Percentiles rank a stretch among this genome's conserved stretches.
These are phyloP conservation scores for Acleris holmiana DNA, from an alignment of 2,888 invertebrate genomes.

Conservation along the genomic window DNA sequence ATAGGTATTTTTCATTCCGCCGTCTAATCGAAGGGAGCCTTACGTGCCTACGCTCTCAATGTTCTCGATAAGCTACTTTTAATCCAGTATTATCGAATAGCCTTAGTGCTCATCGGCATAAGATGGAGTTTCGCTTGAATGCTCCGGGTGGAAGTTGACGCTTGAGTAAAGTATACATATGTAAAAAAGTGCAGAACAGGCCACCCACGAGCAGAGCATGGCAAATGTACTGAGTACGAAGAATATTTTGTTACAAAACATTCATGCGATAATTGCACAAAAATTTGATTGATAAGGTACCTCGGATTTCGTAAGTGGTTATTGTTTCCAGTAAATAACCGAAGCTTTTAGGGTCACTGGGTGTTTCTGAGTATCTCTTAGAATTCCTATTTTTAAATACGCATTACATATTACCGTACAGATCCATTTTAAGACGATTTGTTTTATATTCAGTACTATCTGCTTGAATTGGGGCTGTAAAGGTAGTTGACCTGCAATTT, in stretches of 20 bases:
- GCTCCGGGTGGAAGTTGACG: conserved; percentile 65
- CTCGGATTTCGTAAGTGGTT: background rate
- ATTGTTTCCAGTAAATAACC: background rate
- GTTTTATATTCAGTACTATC: too few relatives aligned
- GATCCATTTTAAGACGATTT: too few relatives aligned
- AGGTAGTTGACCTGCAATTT: too few relatives aligned
- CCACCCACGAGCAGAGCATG: conserved; percentile 69
- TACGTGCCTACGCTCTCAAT: conserved; percentile 58
- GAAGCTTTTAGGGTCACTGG: background rate
- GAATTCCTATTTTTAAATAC: too few relatives aligned
- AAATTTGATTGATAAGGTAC: conserved; percentile 28
- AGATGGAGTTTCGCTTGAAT: conserved; percentile 64
- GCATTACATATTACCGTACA: too few relatives aligned
- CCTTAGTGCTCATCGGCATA: conserved; percentile 55
- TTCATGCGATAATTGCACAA: conserved; percentile 26
- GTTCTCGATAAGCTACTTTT: conserved; percentile 66
- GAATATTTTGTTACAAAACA: conserved; percentile 39
- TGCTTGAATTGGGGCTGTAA: too few relatives aligned
- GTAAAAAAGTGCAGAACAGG: conserved; percentile 71
- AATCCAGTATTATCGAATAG: conserved; percentile 50
- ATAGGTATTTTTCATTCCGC: conserved; percentile 31
- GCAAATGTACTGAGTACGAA: conserved; percentile 41
- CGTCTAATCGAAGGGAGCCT: conserved; percentile 21
- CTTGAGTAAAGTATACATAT: conserved; percentile 65
- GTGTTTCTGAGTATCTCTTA: too few relatives aligned